phyloP scores from a whole-genome alignment of 2,888 invertebrate species.

The Agrilus biguttatus region DNA sequence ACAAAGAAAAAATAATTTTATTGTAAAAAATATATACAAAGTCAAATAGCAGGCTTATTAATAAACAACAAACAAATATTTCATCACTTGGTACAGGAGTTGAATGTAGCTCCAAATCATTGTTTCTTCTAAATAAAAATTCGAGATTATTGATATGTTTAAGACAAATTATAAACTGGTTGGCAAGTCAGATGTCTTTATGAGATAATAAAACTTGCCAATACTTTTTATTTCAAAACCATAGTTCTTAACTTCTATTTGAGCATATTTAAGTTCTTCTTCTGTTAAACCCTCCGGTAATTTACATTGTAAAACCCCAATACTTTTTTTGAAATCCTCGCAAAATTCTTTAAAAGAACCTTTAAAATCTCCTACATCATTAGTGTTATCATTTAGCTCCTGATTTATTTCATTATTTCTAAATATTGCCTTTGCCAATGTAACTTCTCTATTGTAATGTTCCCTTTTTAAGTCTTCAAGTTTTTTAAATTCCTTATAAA shows the following conservation, averaged over 20 bases:
- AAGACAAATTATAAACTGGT: no score
- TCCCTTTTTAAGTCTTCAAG: slow-evolving; percentile 28
- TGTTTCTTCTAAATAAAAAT: no score
- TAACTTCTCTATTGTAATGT: slow-evolving; percentile 18
- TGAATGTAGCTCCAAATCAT: no score
- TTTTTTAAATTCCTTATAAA: slow-evolving; percentile 38
- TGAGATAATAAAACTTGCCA: no score
- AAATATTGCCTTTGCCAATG: slow-evolving; percentile 23
- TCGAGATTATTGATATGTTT: no score
- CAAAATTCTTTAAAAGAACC: slow-evolving; percentile 34
- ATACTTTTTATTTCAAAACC: slow-evolving; percentile 24
- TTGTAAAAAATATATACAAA: no score
- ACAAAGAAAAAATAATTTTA: no score
- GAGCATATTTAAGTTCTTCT: slow-evolving; percentile 34
- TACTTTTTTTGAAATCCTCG: slow-evolving; percentile 32
- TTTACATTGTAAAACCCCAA: slow-evolving; percentile 30
- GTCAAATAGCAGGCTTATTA: no score
- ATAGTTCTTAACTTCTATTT: slow-evolving; percentile 31
- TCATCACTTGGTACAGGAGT: no score
- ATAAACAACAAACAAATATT: no score
- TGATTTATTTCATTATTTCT: slow-evolving; percentile 11
- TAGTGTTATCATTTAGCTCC: slow-evolving; percentile 19
- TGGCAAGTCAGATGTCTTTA: no score
- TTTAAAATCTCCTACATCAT: slow-evolving; percentile 20
- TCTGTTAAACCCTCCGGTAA: slow-evolving; percentile 35